These are phyloP conservation scores for Yponomeuta malinellus DNA, from an alignment of 2,888 invertebrate species.

Conservation along the genomic window DNA sequence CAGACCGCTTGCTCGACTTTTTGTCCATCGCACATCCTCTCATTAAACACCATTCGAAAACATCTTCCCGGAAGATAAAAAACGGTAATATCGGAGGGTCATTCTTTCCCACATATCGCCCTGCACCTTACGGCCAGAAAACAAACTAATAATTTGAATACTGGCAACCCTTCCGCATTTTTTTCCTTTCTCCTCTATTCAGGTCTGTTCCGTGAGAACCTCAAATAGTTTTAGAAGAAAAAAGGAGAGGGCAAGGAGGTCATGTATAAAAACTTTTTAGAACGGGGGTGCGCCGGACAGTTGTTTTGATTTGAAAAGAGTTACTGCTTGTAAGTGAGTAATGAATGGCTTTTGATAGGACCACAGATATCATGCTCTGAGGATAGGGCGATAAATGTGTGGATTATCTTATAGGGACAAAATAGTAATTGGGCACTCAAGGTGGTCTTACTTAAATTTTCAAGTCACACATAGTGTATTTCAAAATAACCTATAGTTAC, in stretches of 20 bases:
- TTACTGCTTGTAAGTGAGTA: constrained; percentile 51
- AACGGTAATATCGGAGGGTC: constrained; percentile 55
- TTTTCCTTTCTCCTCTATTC: constrained; percentile 54
- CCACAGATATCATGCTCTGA: no score
- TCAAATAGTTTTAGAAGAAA: constrained; percentile 62
- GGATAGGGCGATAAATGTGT: constrained; percentile 25
- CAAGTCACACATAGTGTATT: no score
- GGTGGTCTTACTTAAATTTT: constrained; percentile 25
- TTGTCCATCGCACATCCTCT: constrained; percentile 53
- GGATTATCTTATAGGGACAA: constrained; percentile 45
- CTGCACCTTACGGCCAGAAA: constrained; percentile 58
- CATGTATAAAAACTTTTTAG: constrained; percentile 49
- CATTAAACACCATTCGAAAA: constrained; percentile 43
- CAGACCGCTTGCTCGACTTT: constrained; percentile 33
- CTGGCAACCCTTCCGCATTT: constrained; percentile 71
- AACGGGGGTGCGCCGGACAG: constrained; percentile 62
- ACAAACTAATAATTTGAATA: constrained; percentile 67
- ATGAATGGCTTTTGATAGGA: constrained; percentile 39
- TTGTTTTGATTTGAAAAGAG: constrained; percentile 54
- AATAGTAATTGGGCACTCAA: constrained; percentile 31
- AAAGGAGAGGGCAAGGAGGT: constrained; percentile 32
- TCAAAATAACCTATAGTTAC: no score
- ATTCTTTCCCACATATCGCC: constrained; percentile 61
- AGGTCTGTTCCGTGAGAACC: constrained; percentile 69
- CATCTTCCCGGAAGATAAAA: constrained; percentile 71